Conservation (phyloP, 1,140 invertebrate genomes). For the Trichonephila inaurata region DNA sequence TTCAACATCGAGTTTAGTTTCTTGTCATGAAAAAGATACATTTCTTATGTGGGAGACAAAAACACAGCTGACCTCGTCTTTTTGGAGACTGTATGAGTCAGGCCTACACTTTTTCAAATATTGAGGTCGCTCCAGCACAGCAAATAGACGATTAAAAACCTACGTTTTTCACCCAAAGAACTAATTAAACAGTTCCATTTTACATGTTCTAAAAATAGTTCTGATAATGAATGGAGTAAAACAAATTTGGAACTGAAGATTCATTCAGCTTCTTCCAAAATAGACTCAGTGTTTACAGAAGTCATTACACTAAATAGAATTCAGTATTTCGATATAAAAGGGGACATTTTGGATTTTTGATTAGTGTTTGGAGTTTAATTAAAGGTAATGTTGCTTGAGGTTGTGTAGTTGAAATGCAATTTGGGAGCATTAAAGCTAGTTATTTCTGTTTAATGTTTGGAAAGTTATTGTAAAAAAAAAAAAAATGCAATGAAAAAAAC, state of each 20-base stretch:
- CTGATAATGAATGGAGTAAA: not conserved
- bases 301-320: too few species aligned
- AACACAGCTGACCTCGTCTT: conserved; percentile 11
- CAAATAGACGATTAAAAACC: not conserved
- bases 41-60: not conserved
- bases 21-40: not conserved
- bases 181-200: conserved; percentile 20
- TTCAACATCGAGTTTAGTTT: not conserved
- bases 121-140: not conserved
- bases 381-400: too few species aligned
- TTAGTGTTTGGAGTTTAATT: too few species aligned
- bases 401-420: too few species aligned
- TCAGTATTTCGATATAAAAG: too few species aligned
- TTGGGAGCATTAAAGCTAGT: too few species aligned
- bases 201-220: not conserved
- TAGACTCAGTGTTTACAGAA: too few species aligned
- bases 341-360: too few species aligned
- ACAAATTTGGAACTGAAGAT: not conserved
- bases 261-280: too few species aligned
- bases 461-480: too few species aligned
- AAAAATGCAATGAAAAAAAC: too few species aligned
- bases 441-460: too few species aligned
- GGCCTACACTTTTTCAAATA: not conserved
- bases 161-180: not conserved
- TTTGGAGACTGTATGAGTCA: not conserved